Conservation (phyloP, 1,140 invertebrate species). For the Coptotermes formosanus region DNA sequence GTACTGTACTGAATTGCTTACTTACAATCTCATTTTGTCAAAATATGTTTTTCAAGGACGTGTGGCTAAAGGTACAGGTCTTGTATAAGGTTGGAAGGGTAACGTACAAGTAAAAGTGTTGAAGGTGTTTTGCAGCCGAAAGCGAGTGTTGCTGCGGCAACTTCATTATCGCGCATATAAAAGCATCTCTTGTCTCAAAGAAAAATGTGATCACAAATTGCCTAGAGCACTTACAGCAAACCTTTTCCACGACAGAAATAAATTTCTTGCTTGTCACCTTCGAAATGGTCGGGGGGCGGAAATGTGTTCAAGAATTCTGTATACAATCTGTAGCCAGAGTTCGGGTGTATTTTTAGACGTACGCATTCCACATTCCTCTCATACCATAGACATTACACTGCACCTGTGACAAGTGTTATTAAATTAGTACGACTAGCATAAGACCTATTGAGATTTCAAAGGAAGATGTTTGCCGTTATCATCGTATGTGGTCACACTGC, state of each 20-base stretch:
- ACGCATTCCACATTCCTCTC: background rate
- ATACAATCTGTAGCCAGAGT: background rate
- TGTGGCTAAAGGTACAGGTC: background rate
- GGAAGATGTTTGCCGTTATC: too few species aligned
- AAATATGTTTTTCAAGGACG: too few species aligned
- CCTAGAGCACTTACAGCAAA: background rate
- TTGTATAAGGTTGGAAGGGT: background rate
- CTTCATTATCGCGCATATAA: background rate
- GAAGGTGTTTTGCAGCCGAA: background rate
- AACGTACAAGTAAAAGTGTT: background rate
- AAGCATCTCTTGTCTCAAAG: background rate
- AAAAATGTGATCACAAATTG: background rate
- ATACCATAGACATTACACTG: background rate
- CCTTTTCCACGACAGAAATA: background rate
- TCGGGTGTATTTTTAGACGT: background rate
- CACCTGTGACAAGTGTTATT: background rate
- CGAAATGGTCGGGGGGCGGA: background rate
- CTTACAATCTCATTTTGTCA: too few species aligned
- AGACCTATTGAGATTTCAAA: too few species aligned
- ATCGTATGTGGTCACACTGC: too few species aligned
- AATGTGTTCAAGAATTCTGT: slow-evolving; percentile 1
- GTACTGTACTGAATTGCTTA: too few species aligned
- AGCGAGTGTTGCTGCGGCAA: background rate
- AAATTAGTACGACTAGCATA: background rate
- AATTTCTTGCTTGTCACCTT: slow-evolving; percentile 15